phyloP scores from a whole-genome alignment of 1,140 invertebrate genomes.

The Pseudomyrmex pallidus region DNA sequence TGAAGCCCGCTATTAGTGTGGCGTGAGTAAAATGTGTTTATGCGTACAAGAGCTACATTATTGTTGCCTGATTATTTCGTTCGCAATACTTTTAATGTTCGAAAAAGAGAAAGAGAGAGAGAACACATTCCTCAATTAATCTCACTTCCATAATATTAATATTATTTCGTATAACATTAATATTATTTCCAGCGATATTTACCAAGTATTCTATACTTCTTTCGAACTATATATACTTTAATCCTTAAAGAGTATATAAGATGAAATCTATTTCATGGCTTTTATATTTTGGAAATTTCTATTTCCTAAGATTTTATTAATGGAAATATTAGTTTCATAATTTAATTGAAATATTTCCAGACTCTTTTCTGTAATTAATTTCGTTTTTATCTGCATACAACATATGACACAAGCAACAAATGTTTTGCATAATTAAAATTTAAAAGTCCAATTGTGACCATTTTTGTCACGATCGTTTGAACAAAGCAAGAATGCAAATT shows the following conservation, averaged over 20 bases:
- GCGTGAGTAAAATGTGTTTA: slow-evolving; percentile 74
- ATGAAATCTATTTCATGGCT: too few relatives aligned
- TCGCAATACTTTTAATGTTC: slow-evolving; percentile 9
- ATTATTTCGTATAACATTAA: neutral
- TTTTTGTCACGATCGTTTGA: slow-evolving; percentile 15
- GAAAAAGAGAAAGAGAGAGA: slow-evolving; percentile 2
- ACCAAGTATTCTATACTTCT: too few relatives aligned
- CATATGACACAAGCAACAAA: neutral
- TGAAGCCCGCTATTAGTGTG: slow-evolving; percentile 76
- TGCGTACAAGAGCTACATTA: slow-evolving; percentile 46
- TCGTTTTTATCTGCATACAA: too few relatives aligned
- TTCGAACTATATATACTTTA: too few relatives aligned
- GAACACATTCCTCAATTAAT: slow-evolving; percentile 13
- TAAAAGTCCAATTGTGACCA: neutral
- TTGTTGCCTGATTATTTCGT: slow-evolving; percentile 49
- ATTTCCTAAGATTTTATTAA: too few relatives aligned
- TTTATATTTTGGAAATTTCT: too few relatives aligned
- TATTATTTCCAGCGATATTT: neutral
- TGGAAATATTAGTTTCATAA: too few relatives aligned
- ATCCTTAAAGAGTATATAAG: too few relatives aligned
- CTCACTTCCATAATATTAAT: neutral
- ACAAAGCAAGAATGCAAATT: slow-evolving; percentile 33
- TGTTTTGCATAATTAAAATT: slow-evolving; percentile 44
- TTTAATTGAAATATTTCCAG: too few relatives aligned
- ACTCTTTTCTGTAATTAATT: too few relatives aligned